phyloP scores from a whole-genome alignment of 30 jellyfish, hydroid and myxozoan species.

The Aurelia sp. region DNA sequence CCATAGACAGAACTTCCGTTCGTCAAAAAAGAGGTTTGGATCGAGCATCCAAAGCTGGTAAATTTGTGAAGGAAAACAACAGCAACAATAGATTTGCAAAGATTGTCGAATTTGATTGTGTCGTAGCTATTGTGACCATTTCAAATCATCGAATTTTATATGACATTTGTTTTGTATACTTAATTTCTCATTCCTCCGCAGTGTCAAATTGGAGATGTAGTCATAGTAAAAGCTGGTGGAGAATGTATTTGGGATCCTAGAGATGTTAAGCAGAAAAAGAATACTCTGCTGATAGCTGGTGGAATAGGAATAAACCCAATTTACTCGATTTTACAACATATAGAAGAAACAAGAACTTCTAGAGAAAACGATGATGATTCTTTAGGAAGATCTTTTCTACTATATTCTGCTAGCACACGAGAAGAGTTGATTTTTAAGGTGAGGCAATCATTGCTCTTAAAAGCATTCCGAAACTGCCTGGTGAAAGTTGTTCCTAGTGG shows the following conservation, averaged over 20 bases:
- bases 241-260: slow-evolving; percentile 55
- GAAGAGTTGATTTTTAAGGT: slow-evolving; percentile 93
- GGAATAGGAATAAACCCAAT: slow-evolving; percentile 97
- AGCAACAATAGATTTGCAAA: too few species aligned
- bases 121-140: too few species aligned
- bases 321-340: slow-evolving; percentile 64
- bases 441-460: neutral
- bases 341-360: slow-evolving; percentile 13
- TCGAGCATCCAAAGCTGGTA: too few species aligned
- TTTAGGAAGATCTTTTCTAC: slow-evolving; percentile 23
- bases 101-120: too few species aligned
- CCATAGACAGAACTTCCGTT: too few species aligned
- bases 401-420: slow-evolving; percentile 72
- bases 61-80: too few species aligned
- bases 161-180: too few species aligned
- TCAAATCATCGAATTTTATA: too few species aligned
- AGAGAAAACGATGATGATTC: neutral
- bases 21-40: too few species aligned
- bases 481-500: too few species aligned
- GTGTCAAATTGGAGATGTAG: slow-evolving; percentile 83
- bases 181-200: slow-evolving; percentile 3
- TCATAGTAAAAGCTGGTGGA: slow-evolving; percentile 84
- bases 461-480: too few species aligned
- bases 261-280: neutral
- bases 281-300: slow-evolving; percentile 82